Evolutionary conservation across 2,797 vertebrate genomes (phyloP).

Genomic region (Megalops cyprinoides): DNA sequence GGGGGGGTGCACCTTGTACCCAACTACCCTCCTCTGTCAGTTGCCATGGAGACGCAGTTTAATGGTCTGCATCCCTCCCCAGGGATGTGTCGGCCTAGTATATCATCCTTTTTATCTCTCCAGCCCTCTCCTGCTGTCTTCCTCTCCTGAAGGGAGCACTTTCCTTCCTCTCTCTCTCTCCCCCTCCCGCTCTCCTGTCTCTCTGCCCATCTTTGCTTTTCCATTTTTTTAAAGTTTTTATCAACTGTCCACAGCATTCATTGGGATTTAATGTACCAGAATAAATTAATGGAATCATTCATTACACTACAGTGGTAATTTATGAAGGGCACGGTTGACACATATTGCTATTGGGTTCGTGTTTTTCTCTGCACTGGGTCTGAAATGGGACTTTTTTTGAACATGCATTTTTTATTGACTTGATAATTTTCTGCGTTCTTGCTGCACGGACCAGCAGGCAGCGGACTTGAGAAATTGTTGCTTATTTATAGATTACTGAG

Average conservation of each 20-base stretch:
- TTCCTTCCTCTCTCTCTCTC: not conserved
- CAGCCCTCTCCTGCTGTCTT: not conserved
- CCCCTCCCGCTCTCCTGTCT: not conserved
- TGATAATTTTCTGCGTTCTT: not conserved
- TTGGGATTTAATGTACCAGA: not conserved
- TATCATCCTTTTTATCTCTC: slow-evolving; percentile 20
- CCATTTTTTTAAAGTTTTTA: not conserved
- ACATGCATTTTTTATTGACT: not conserved
- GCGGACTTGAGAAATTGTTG: not conserved
- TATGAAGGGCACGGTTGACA: no score
- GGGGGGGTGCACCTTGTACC: slow-evolving; percentile 4
- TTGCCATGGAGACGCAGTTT: slow-evolving; percentile 29
- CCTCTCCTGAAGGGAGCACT: not conserved
- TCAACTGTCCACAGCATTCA: not conserved
- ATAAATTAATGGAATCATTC: not conserved
- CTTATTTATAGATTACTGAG: not conserved
- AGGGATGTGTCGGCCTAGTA: slow-evolving; percentile 8
- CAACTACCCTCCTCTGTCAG: not conserved
- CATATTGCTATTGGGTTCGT: not conserved
- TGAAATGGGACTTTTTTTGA: not conserved
- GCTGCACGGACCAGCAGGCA: not conserved
- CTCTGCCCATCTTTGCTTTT: not conserved
- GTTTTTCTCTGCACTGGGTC: not conserved
- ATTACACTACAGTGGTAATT: no score
- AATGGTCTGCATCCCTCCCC: slow-evolving; percentile 3